These are phyloP conservation scores for Pheucticus melanocephalus DNA, from an alignment of 2,113 vertebrate genomes.

Conservation along the genomic window DNA sequence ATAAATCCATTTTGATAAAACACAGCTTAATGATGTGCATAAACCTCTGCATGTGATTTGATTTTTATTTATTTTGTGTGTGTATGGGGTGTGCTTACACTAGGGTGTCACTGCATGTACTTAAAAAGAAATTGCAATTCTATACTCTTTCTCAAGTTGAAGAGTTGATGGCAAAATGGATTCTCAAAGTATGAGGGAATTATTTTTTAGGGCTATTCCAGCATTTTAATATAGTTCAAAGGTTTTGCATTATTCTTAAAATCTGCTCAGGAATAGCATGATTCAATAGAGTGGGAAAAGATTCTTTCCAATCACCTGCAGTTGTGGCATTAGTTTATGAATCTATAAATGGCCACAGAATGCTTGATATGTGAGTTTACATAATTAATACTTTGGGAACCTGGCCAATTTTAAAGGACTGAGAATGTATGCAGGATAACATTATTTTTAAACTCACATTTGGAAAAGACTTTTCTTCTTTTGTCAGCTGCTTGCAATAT, in stretches of 20 bases:
- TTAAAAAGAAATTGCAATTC: background rate
- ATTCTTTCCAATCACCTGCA: background rate
- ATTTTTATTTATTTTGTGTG: background rate
- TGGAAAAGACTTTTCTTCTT: background rate
- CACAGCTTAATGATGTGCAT: background rate
- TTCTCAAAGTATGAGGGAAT: background rate
- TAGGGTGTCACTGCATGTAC: fast-evolving
- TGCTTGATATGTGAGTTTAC: background rate
- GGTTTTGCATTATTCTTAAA: background rate
- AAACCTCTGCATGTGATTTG: background rate
- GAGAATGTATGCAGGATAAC: background rate
- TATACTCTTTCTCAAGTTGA: background rate
- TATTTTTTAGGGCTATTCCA: background rate
- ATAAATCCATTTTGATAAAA: background rate
- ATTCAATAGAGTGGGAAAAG: background rate
- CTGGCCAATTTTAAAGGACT: background rate
- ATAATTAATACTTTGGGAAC: conserved; percentile 27
- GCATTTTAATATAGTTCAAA: background rate
- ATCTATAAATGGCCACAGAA: conserved; percentile 9
- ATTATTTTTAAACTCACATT: background rate
- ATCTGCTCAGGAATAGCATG: background rate
- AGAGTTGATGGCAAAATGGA: background rate
- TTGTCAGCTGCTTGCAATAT: background rate
- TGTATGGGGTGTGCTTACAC: background rate
- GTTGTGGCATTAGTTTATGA: background rate